Percentiles rank a stretch among this genome's conserved stretches.
Evolutionary conservation across 2,113 vertebrate genomes (phyloP).

Genomic region (Solea solea): DNA sequence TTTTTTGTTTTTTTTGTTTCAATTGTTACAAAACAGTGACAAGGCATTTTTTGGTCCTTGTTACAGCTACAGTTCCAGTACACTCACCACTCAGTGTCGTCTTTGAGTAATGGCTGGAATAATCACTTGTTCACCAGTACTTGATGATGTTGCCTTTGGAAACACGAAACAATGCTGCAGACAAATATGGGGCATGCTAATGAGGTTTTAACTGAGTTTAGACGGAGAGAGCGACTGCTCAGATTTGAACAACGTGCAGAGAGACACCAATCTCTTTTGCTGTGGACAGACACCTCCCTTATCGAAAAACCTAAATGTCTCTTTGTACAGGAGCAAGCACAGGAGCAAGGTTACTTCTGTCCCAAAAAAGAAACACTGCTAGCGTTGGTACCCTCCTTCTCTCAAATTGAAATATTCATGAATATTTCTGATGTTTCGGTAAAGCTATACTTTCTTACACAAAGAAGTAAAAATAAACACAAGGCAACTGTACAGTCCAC

Average conservation of each 20-base stretch:
- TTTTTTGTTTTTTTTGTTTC: constrained; percentile 10
- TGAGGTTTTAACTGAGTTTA: neutral
- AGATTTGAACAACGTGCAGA: neutral
- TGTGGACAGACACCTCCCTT: neutral
- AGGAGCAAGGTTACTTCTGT: neutral
- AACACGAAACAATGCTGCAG: too few relatives aligned
- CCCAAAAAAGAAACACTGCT: neutral
- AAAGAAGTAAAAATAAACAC: too few relatives aligned
- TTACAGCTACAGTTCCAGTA: neutral
- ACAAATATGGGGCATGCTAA: neutral
- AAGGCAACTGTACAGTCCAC: too few relatives aligned
- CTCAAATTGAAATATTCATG: too few relatives aligned
- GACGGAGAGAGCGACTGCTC: too few relatives aligned
- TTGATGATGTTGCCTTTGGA: too few relatives aligned
- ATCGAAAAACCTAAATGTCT: neutral
- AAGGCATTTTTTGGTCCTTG: neutral
- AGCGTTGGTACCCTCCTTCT: too few relatives aligned
- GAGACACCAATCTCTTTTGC: neutral
- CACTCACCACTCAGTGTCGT: constrained; percentile 10
- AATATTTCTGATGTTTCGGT: too few relatives aligned
- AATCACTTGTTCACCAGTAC: neutral
- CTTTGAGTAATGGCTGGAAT: neutral
- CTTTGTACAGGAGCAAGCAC: neutral
- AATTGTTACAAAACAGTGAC: constrained; percentile 14
- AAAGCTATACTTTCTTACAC: too few relatives aligned